Evolutionary conservation across 2,888 invertebrate species (phyloP).

Genomic region (Phragmatobia fuliginosa): DNA sequence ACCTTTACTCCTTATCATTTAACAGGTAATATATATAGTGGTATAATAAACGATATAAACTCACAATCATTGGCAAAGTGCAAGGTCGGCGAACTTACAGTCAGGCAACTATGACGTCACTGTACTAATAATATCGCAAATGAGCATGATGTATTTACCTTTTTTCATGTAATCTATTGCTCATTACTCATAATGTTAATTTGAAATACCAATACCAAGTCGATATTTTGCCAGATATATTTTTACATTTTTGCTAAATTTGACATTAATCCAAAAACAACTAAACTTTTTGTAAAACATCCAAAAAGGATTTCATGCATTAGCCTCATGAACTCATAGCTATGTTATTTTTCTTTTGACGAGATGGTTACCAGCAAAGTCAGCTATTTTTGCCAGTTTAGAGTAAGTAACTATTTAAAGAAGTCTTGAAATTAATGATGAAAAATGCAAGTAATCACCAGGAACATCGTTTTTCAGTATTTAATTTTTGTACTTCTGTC

Average conservation of each 20-base stretch:
- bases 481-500: too few species aligned
- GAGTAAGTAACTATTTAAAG: too few species aligned
- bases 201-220: not conserved
- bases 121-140: not conserved
- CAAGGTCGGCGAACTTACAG: not conserved
- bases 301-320: not conserved
- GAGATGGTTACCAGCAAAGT: too few species aligned
- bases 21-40: not conserved
- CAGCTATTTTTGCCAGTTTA: too few species aligned
- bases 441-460: too few species aligned
- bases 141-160: not conserved
- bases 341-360: not conserved
- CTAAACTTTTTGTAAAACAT: not conserved
- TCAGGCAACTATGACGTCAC: not conserved
- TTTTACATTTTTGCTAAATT: not conserved
- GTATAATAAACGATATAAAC: not conserved
- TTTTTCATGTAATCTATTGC: not conserved
- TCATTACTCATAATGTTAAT: not conserved
- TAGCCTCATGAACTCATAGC: not conserved
- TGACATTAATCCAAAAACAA: not conserved
- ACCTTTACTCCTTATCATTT: not conserved
- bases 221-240: not conserved
- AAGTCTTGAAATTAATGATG: too few species aligned
- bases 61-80: not conserved
- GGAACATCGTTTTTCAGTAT: too few species aligned